phyloP scores from a whole-genome alignment of 2,888 invertebrate genomes.

The Syrista parreyssii region DNA sequence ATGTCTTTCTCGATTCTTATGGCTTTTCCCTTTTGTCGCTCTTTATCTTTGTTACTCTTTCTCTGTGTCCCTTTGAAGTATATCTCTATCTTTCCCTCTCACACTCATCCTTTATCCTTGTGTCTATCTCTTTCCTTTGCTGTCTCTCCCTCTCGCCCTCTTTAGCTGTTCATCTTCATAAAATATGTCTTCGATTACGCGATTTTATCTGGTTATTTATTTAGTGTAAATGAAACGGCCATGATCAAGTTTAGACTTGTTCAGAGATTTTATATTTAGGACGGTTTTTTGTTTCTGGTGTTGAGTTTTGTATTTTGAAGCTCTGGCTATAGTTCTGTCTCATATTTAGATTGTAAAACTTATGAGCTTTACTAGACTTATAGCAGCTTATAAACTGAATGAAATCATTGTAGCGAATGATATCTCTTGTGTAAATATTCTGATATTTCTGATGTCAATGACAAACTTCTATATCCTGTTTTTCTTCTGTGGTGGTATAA shows the following conservation, averaged over 20 bases:
- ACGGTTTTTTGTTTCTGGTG: background rate
- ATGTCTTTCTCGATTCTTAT: slow-evolving; percentile 9
- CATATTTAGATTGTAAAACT: background rate
- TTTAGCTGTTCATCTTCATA: background rate
- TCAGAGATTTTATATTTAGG: background rate
- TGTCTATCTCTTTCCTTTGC: background rate
- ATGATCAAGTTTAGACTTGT: background rate
- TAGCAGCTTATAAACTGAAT: background rate
- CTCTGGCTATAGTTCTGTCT: background rate
- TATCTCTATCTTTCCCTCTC: background rate
- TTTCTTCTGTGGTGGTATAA: background rate
- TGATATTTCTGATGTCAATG: background rate
- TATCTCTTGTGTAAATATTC: background rate
- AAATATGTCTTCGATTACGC: background rate
- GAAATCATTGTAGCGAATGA: background rate
- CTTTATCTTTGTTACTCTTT: slow-evolving; percentile 2
- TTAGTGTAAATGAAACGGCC: background rate
- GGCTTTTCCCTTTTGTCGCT: slow-evolving; percentile 11
- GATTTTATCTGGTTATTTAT: background rate
- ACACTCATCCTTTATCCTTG: background rate
- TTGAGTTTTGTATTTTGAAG: background rate
- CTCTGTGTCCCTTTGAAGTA: slow-evolving; percentile 9
- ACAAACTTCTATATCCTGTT: background rate
- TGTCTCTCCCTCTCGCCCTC: background rate
- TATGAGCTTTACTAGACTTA: background rate